Evolutionary conservation across 2,888 invertebrate genomes (phyloP).

Genomic region (Poecilobothrus nobilitatus): DNA sequence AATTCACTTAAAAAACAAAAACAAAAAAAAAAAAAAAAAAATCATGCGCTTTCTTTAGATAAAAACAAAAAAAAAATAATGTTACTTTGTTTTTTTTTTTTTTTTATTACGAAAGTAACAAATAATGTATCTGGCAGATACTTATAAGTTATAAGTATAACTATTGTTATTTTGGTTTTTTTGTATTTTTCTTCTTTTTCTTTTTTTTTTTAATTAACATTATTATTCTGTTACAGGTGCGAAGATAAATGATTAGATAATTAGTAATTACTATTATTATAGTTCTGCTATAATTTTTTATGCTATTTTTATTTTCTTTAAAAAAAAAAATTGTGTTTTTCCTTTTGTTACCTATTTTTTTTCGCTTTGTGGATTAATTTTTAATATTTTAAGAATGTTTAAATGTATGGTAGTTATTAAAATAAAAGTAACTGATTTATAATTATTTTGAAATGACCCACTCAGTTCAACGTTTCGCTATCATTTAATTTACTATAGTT

Average conservation of each 20-base stretch:
- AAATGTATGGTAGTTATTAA: too few species aligned
- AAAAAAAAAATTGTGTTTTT: too few species aligned
- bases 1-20: constrained; percentile 8
- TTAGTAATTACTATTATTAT: too few species aligned
- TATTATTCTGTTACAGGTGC: constrained; percentile 8
- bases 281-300: constrained; percentile 4
- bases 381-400: too few species aligned
- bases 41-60: constrained; percentile 19
- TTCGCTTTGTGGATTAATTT: too few species aligned
- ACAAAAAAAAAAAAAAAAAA: constrained; percentile 14
- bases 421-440: too few species aligned
- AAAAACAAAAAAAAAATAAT: constrained; percentile 13
- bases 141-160: too few species aligned
- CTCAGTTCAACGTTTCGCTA: too few species aligned
- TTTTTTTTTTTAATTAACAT: constrained; percentile 5
- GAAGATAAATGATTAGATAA: constrained; percentile 1
- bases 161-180: neutral
- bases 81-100: constrained; percentile 11
- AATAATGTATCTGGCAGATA: neutral
- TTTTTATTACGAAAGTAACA: constrained; percentile 14
- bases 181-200: neutral
- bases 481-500: too few species aligned
- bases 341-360: too few species aligned
- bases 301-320: constrained; percentile 13
- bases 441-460: too few species aligned